phyloP scores from a whole-genome alignment of 2,888 invertebrate genomes.

The Eupithecia insigniata region DNA sequence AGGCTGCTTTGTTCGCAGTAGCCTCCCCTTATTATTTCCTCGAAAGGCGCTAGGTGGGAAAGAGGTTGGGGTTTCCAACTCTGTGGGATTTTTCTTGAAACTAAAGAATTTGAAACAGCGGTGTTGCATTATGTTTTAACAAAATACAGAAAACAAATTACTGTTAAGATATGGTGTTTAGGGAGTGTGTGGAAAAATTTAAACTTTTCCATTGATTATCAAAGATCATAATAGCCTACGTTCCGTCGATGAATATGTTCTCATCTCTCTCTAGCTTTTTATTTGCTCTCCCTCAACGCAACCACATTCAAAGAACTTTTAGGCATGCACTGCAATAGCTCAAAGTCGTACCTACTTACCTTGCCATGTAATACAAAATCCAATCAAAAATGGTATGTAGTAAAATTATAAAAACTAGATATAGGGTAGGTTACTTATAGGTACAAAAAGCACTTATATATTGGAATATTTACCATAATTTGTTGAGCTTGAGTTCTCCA shows the following conservation, averaged over 20 bases:
- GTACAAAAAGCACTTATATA: no score
- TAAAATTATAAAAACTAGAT: no score
- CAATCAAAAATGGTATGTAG: no score
- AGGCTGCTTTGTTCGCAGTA: conserved; percentile 67
- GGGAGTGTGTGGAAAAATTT: no score
- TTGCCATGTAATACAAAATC: background rate
- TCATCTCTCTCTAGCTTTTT: no score
- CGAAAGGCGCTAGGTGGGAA: conserved; percentile 44
- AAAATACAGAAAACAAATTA: no score
- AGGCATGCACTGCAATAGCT: background rate
- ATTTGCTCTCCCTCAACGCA: no score
- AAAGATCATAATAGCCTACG: no score
- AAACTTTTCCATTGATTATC: no score
- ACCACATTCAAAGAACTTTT: background rate
- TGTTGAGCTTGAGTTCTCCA: background rate
- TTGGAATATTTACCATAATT: background rate
- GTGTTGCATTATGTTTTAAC: background rate
- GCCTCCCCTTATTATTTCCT: conserved; percentile 66
- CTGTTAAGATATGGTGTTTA: no score
- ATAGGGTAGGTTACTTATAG: no score
- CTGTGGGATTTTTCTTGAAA: background rate
- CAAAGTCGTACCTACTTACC: background rate
- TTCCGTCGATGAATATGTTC: no score
- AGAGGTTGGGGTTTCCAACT: conserved; percentile 48
- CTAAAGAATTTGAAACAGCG: background rate